Evolutionary conservation across 2,888 invertebrate genomes (phyloP).

Genomic region (Parnassius orleans): DNA sequence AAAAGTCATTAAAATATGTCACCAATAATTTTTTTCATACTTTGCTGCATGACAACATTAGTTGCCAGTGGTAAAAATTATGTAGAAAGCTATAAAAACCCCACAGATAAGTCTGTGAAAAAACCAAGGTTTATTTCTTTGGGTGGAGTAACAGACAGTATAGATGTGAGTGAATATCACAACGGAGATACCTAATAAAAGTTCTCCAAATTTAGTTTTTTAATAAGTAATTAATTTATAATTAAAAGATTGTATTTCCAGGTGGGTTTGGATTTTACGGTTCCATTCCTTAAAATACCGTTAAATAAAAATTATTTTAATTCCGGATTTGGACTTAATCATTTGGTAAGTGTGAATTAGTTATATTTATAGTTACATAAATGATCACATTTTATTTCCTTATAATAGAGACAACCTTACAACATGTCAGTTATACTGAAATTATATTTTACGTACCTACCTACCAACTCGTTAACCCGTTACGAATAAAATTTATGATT

Average conservation of each 20-base stretch:
- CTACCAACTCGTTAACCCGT: too few species aligned
- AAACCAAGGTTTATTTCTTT: constrained; percentile 78
- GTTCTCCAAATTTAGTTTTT: neutral
- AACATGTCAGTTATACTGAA: too few species aligned
- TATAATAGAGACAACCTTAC: neutral
- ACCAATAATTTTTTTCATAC: constrained; percentile 34
- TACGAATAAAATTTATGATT: too few species aligned
- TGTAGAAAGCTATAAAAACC: constrained; percentile 26
- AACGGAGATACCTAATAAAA: too few species aligned
- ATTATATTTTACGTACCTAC: too few species aligned
- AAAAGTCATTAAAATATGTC: constrained; percentile 28
- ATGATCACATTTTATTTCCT: too few species aligned
- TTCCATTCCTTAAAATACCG: constrained; percentile 86
- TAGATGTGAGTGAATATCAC: too few species aligned
- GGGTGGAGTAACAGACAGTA: constrained; percentile 48
- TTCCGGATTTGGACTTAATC: constrained; percentile 47
- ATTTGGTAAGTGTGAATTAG: constrained; percentile 33
- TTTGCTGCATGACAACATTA: constrained; percentile 36
- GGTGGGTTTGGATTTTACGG: constrained; percentile 84
- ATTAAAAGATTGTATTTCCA: constrained; percentile 47
- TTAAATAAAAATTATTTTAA: constrained; percentile 77
- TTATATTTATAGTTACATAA: too few species aligned
- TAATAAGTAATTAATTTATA: constrained; percentile 4
- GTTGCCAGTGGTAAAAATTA: constrained; percentile 40
- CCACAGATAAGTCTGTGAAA: constrained; percentile 30